Conservation (phyloP, 2,888 invertebrate genomes). For the Drosophila histrio region DNA sequence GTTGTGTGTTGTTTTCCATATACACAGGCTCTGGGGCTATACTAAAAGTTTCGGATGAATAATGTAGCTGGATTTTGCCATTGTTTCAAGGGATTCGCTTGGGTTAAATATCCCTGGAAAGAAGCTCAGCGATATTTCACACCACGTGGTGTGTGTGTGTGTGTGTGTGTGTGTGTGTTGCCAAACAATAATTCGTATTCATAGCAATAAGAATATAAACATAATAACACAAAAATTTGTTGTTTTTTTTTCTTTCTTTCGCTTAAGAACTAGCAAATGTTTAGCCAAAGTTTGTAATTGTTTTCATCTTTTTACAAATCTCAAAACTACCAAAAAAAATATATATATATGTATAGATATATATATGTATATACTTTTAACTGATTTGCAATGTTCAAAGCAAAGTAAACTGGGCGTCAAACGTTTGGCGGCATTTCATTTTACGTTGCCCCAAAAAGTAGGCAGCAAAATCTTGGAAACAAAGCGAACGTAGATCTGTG, state of each 20-base stretch:
- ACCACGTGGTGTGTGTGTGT: conserved; percentile 21
- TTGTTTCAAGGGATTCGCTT: neutral
- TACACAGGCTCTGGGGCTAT: conserved; percentile 31
- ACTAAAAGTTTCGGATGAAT: conserved; percentile 13
- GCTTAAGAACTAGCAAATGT: conserved; percentile 45
- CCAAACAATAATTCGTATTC: conserved; percentile 35
- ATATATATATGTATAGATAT: neutral
- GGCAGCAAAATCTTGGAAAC: conserved; percentile 29
- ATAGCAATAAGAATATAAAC: conserved; percentile 36
- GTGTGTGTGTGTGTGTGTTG: neutral
- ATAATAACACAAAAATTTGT: conserved; percentile 41
- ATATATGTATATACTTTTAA: neutral
- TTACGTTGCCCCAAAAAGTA: conserved; percentile 7
- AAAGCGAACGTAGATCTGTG: neutral
- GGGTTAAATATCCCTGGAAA: neutral
- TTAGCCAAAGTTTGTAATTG: conserved; percentile 34
- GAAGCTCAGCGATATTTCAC: conserved; percentile 16
- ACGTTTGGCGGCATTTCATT: conserved; percentile 10
- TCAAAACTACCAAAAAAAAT: conserved; percentile 9
- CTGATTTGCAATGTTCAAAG: conserved; percentile 45
- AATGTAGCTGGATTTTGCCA: conserved; percentile 5
- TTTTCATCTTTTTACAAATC: conserved; percentile 1
- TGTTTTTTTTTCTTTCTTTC: neutral
- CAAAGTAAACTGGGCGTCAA: conserved; percentile 64
- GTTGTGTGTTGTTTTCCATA: conserved; percentile 14